These are phyloP conservation scores for Biston stratarius DNA, from an alignment of 2,888 invertebrate species.

Conservation along the genomic window DNA sequence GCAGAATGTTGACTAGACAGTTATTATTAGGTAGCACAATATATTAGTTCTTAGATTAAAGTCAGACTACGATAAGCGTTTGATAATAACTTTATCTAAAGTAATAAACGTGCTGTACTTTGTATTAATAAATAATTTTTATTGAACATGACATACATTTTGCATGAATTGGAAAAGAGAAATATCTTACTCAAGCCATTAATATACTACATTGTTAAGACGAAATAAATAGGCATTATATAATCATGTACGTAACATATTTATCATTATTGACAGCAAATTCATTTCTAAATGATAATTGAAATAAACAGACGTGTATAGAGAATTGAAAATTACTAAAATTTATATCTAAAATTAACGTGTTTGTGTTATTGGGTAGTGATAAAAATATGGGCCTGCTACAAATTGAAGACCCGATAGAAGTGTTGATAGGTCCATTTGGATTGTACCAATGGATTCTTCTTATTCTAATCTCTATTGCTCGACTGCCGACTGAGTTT, in stretches of 20 bases:
- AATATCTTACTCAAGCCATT: not conserved
- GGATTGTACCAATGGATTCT: slow-evolving; percentile 86
- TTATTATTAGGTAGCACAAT: not conserved
- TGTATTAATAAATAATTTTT: not conserved
- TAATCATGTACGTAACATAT: not conserved
- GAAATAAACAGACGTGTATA: not conserved
- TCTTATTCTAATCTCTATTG: slow-evolving; percentile 77
- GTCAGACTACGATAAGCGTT: not conserved
- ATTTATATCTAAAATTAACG: too few species aligned
- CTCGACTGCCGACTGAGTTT: slow-evolving; percentile 85
- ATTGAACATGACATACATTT: not conserved
- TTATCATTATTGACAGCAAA: not conserved
- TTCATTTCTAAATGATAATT: not conserved
- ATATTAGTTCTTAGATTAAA: not conserved
- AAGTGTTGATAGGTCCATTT: slow-evolving; percentile 82
- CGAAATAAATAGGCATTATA: not conserved
- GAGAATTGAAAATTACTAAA: too few species aligned
- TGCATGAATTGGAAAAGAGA: not conserved
- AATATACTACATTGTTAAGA: not conserved
- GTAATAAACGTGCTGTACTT: not conserved
- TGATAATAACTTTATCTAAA: not conserved
- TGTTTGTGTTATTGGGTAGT: too few species aligned
- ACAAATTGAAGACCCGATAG: slow-evolving; percentile 59
- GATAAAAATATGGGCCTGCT: not conserved
- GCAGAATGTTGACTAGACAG: not conserved